Evolutionary conservation across 2,797 vertebrate genomes (phyloP).

Genomic region (Chrysocyon brachyurus): DNA sequence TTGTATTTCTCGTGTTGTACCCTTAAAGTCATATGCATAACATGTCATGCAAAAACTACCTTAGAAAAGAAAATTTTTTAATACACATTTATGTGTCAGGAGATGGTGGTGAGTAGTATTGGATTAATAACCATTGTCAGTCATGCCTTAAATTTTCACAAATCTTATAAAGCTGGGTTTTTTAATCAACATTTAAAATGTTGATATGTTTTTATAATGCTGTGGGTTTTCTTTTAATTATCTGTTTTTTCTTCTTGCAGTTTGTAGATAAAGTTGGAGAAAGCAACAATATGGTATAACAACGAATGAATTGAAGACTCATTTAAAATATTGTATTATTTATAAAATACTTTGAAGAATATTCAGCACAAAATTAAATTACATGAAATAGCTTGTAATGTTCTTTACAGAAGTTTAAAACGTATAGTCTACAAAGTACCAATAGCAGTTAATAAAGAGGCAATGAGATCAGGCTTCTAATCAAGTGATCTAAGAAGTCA

Average conservation of each 20-base stretch:
- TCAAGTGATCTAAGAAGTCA: constrained; percentile 81
- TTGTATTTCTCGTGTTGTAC: constrained; percentile 88
- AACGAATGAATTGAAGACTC: constrained; percentile 88
- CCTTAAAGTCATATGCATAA: constrained; percentile 86
- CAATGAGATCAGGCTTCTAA: constrained; percentile 83
- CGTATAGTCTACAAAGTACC: constrained; percentile 84
- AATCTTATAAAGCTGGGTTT: constrained; percentile 77
- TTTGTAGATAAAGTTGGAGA: constrained; percentile 97
- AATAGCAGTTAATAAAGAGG: constrained; percentile 84
- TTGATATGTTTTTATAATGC: constrained; percentile 4
- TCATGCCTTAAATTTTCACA: constrained; percentile 81
- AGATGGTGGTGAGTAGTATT: constrained; percentile 84
- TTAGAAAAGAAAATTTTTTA: constrained; percentile 76
- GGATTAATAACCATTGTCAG: constrained; percentile 83
- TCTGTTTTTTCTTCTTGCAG: constrained; percentile 89
- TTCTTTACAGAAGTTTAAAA: constrained; percentile 88
- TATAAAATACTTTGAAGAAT: constrained; percentile 90
- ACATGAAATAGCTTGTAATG: constrained; percentile 88
- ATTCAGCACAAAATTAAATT: constrained; percentile 89
- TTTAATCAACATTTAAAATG: constrained; percentile 46
- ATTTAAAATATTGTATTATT: constrained; percentile 91
- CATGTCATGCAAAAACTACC: constrained; percentile 86
- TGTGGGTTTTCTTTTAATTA: constrained; percentile 23
- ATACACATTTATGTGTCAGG: constrained; percentile 74
- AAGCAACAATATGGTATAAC: constrained; percentile 99